phyloP scores from a whole-genome alignment of 2,888 invertebrate species.

The Himalopsyche tibetana region DNA sequence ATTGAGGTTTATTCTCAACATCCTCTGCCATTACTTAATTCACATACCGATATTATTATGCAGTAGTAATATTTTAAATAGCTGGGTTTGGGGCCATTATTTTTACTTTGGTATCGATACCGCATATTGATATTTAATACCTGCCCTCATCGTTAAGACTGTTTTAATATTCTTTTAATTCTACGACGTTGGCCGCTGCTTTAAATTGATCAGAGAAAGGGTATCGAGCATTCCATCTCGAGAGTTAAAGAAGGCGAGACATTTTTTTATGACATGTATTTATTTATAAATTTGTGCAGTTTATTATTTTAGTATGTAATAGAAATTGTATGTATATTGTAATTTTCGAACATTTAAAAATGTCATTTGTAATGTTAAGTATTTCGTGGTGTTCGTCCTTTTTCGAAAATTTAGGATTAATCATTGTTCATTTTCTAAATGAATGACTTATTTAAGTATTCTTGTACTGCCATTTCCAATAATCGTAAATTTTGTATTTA shows the following conservation, averaged over 20 bases:
- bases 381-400: slow-evolving; percentile 5
- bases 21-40: not conserved
- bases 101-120: slow-evolving; percentile 54
- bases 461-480: slow-evolving; percentile 43
- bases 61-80: slow-evolving; percentile 45
- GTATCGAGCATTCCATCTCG: slow-evolving; percentile 54
- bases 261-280: slow-evolving; percentile 6
- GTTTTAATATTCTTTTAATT: slow-evolving; percentile 43
- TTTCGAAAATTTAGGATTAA: slow-evolving; percentile 45
- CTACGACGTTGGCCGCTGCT: slow-evolving; percentile 44
- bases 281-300: slow-evolving; percentile 13
- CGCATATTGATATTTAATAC: slow-evolving; percentile 51
- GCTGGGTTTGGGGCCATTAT: slow-evolving; percentile 63
- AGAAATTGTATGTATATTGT: not conserved
- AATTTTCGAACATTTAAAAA: not conserved
- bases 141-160: slow-evolving; percentile 62
- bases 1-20: too few species aligned
- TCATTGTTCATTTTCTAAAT: slow-evolving; percentile 46
- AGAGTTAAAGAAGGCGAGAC: slow-evolving; percentile 3
- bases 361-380: not conserved
- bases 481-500: slow-evolving; percentile 11
- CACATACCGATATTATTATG: slow-evolving; percentile 14
- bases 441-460: slow-evolving; percentile 46
- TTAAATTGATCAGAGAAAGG: slow-evolving; percentile 23
- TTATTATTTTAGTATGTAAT: not conserved